Base-by-base conservation (phyloP, 2,113 vertebrate species). In the Zosterops borbonicus region DNA sequence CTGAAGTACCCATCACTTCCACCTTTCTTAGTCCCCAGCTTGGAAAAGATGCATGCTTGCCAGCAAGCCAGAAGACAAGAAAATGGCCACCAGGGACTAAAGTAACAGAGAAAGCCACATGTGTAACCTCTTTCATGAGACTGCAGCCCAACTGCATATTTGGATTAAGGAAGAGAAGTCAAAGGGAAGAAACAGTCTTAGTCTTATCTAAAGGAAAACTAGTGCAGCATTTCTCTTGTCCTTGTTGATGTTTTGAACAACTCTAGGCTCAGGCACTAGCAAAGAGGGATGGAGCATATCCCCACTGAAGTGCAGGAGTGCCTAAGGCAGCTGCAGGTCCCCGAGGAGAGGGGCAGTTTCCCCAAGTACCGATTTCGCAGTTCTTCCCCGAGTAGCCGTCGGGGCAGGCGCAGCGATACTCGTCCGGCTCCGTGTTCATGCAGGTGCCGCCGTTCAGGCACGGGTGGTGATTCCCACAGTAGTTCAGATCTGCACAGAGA, bases 331-430 rank as follows among this genome's bases (percentile, higher is more conserved):
- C 2, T 33, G 56, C 83, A 65, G 25, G 5, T 50, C 14, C 23
- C 69, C 56, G 21, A 37, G 71, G 33, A 65, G 8, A 44, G 8
- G 22, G 23, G 71, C 42, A 67, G 28, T 1, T 14, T 5, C 16
- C 33, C 47, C 1, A 63, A 96, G 13, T 97, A 99, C 99, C 99
- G 5, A 98, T 99, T 97, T 99, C 98, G 3, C 99, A 99, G 98
- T 99, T 99, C 97, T 98, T 98, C 56, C 99, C 99, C 1, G 98
- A 99, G 97, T 99, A 99, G 37, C 99, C 98, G 0, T 99, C 98
- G 0, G 98, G 98, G 97, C 99, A 99, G 86, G 98, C 98, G 14
- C 99, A 99, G 91, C 96, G 97, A 89, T 99, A 99, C 74, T 99
- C 98, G 3, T 99, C 98, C 0, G 99, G 99, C 89, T 99, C 99